Evolutionary conservation across 2,797 vertebrate species (phyloP).

Genomic region (Pyrrhura leucotis): DNA sequence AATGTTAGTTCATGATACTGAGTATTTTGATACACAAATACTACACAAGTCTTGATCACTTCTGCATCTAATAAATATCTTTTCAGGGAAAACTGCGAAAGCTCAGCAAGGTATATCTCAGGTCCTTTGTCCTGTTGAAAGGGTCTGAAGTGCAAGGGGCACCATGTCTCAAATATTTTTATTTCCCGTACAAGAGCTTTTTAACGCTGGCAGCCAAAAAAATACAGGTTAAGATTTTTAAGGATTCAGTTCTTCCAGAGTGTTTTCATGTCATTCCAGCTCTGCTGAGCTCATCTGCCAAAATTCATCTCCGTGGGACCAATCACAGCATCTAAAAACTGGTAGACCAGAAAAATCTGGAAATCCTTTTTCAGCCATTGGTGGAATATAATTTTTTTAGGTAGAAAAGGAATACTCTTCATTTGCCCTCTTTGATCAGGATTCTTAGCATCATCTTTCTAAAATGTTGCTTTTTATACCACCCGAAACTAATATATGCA

Average conservation of each 20-base stretch:
- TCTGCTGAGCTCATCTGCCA: not conserved
- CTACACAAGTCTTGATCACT: not conserved
- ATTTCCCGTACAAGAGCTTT: not conserved
- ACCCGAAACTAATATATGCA: slow-evolving; percentile 8
- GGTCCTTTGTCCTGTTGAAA: not conserved
- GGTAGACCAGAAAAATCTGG: not conserved
- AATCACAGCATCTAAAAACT: not conserved
- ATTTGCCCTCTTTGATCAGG: not conserved
- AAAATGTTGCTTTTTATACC: not conserved
- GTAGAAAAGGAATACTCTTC: not conserved
- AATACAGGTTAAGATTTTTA: not conserved
- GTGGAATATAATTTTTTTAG: not conserved
- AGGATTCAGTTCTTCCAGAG: not conserved
- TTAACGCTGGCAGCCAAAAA: not conserved
- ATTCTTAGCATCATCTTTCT: not conserved
- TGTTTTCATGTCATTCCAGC: not conserved
- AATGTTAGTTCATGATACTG: not conserved
- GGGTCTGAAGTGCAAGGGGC: not conserved
- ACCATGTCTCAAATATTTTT: not conserved
- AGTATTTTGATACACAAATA: not conserved
- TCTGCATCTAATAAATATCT: not conserved
- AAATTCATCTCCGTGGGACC: not conserved
- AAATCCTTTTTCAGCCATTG: not conserved
- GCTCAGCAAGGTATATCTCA: not conserved
- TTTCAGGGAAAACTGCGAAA: not conserved